phyloP scores from a whole-genome alignment of 2,113 vertebrate genomes.

The Nettapus auritus region DNA sequence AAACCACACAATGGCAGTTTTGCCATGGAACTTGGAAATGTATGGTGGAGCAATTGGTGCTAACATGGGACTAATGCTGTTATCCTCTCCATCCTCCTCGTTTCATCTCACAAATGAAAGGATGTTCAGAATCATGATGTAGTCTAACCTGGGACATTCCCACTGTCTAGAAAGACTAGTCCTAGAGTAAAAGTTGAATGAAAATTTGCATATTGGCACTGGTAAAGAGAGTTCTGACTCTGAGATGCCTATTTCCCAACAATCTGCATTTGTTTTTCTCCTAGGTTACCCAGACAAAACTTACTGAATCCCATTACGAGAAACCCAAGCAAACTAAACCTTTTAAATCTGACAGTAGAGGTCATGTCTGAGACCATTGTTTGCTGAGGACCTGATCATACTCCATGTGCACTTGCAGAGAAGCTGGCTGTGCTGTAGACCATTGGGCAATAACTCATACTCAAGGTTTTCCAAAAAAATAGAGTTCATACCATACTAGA shows the following conservation, averaged over 20 bases:
- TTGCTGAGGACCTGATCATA: background rate
- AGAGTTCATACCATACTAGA: background rate
- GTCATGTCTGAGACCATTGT: background rate
- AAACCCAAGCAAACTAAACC: background rate
- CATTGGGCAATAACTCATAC: fast-evolving
- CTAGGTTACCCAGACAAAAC: background rate
- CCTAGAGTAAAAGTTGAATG: background rate
- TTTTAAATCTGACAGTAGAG: background rate
- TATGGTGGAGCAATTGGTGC: background rate
- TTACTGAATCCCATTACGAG: background rate
- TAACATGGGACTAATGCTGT: background rate
- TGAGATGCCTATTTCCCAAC: background rate
- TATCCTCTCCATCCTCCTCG: background rate
- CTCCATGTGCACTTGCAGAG: background rate
- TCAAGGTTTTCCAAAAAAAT: background rate
- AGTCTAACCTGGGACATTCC: background rate
- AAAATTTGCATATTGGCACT: background rate
- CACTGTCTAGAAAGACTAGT: background rate
- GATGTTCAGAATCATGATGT: background rate
- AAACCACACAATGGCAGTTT: background rate
- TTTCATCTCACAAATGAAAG: background rate
- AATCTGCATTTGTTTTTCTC: background rate
- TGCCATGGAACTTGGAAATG: background rate
- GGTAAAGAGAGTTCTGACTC: background rate
- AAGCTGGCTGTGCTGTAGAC: background rate